Percentiles rank a stretch among this genome's conserved stretches.
Evolutionary conservation across 2,888 invertebrate species (phyloP).

Genomic region (Noctua pronuba): DNA sequence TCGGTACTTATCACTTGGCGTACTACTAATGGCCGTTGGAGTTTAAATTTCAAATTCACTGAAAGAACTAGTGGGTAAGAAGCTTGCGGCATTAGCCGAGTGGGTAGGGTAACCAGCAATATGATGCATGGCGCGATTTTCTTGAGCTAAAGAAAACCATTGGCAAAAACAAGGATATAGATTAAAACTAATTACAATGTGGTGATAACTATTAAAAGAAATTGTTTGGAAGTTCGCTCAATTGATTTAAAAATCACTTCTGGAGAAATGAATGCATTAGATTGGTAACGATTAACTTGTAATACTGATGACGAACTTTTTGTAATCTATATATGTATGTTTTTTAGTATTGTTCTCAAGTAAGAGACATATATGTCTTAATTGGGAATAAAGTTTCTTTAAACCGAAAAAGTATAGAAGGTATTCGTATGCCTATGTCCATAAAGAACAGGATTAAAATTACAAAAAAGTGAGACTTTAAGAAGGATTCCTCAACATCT

Average conservation of each 20-base stretch:
- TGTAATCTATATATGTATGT: too few species aligned
- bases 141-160: not conserved
- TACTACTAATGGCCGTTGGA: constrained; percentile 57
- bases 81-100: constrained; percentile 54
- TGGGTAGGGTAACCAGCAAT: not conserved
- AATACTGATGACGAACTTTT: too few species aligned
- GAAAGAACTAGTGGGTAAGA: constrained; percentile 62
- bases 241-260: too few species aligned
- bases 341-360: too few species aligned
- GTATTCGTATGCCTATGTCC: too few species aligned
- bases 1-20: constrained; percentile 54
- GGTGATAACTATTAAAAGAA: not conserved
- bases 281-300: too few species aligned
- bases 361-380: too few species aligned
- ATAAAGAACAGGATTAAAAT: not conserved
- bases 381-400: too few species aligned
- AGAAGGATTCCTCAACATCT: not conserved
- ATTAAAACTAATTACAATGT: not conserved
- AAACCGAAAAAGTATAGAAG: too few species aligned
- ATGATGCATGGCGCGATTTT: not conserved
- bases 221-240: not conserved
- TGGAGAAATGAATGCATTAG: too few species aligned
- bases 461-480: not conserved
- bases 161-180: not conserved
- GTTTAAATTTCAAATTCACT: constrained; percentile 68